Conservation (phyloP, 2,888 invertebrate species). For the Danaus chrysippus region DNA sequence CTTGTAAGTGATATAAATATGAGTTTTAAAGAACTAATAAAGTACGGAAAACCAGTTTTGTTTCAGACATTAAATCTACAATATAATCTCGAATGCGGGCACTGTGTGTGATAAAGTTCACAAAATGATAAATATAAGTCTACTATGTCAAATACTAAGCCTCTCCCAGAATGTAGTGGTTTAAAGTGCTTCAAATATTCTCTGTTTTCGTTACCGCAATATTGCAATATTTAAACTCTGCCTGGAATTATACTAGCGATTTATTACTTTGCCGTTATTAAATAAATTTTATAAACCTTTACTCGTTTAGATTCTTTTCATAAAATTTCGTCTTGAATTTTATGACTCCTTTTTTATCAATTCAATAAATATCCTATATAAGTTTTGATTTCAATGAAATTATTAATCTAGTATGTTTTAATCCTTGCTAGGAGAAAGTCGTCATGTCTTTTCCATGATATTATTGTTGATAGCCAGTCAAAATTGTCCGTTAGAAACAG, state of each 20-base stretch:
- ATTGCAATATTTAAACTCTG: not conserved
- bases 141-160: not conserved
- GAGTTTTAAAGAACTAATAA: too few species aligned
- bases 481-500: too few species aligned
- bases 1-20: too few species aligned
- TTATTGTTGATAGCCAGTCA: too few species aligned
- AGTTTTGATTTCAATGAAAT: too few species aligned
- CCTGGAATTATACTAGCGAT: not conserved
- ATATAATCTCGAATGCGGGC: not conserved
- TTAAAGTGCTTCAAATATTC: constrained; percentile 4
- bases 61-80: too few species aligned
- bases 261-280: not conserved
- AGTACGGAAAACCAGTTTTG: too few species aligned
- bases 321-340: not conserved
- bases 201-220: not conserved
- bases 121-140: not conserved
- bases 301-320: not conserved
- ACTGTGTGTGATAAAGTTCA: not conserved
- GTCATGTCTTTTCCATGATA: too few species aligned
- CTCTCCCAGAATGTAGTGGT: not conserved
- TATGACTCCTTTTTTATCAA: too few species aligned
- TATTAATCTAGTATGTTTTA: too few species aligned
- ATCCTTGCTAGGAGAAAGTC: too few species aligned
- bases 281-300: not conserved
- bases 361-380: too few species aligned